Evolutionary conservation across 2,113 vertebrate species (phyloP).

Genomic region (Todiramphus chloris): DNA sequence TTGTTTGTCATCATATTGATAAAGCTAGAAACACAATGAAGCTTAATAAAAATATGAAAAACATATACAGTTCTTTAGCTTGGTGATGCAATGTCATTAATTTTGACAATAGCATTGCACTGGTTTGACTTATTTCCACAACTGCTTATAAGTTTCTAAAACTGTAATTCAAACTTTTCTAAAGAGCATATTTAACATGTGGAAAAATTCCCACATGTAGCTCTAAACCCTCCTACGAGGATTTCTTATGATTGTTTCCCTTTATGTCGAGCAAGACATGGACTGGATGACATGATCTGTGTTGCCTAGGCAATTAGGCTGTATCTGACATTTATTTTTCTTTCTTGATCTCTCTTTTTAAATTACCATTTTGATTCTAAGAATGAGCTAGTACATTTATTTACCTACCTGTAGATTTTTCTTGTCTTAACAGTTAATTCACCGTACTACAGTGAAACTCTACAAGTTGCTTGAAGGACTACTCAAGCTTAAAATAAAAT

Average conservation of each 20-base stretch:
- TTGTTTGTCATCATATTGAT: neutral
- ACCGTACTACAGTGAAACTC: neutral
- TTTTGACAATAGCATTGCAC: neutral
- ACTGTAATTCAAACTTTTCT: neutral
- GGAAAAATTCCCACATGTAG: neutral
- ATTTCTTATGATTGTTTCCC: neutral
- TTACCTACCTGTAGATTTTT: neutral
- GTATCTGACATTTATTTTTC: neutral
- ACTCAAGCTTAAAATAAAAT: neutral
- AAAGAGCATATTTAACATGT: neutral
- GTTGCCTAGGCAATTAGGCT: neutral
- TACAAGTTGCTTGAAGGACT: neutral
- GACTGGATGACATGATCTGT: neutral
- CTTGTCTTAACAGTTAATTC: neutral
- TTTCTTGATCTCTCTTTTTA: neutral
- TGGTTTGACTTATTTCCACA: neutral
- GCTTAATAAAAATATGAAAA: neutral
- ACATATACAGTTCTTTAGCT: neutral
- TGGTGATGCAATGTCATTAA: neutral
- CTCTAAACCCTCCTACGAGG: neutral
- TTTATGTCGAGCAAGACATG: neutral
- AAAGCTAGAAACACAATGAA: neutral
- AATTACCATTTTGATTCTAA: neutral
- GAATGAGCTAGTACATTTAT: neutral
- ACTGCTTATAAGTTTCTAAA: neutral